These are phyloP conservation scores for Myzus persicae DNA, from an alignment of 1,140 invertebrate species.

Conservation along the genomic window DNA sequence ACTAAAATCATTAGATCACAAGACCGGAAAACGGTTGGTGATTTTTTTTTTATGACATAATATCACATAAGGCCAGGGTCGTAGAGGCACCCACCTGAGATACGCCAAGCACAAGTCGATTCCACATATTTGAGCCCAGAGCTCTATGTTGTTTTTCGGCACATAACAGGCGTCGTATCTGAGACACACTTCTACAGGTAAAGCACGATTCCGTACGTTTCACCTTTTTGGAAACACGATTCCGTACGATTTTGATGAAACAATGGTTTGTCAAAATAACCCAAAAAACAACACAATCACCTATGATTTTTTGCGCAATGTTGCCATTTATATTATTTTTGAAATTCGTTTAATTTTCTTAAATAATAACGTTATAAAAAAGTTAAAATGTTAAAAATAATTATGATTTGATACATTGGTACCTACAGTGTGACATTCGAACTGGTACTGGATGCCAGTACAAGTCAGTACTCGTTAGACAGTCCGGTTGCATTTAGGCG, in stretches of 20 bases:
- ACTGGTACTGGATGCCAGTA: not conserved
- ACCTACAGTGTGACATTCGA: not conserved
- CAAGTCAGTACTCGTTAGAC: constrained; percentile 6
- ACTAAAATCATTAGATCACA: not conserved
- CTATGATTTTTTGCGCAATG: too few relatives aligned
- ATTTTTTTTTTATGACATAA: not conserved
- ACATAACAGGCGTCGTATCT: not conserved
- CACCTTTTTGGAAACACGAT: too few relatives aligned
- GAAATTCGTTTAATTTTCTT: too few relatives aligned
- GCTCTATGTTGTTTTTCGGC: not conserved
- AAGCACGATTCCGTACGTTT: too few relatives aligned
- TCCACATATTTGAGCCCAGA: not conserved
- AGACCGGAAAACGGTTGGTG: not conserved
- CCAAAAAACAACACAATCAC: too few relatives aligned
- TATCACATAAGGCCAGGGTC: not conserved
- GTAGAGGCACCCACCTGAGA: not conserved
- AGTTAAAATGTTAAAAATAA: too few relatives aligned
- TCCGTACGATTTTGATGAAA: too few relatives aligned
- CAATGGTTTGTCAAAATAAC: too few relatives aligned
- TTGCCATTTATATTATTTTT: too few relatives aligned
- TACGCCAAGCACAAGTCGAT: constrained; percentile 16
- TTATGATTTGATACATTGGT: too few relatives aligned
- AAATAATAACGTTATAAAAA: too few relatives aligned
- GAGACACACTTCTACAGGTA: not conserved
- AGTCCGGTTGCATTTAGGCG: not conserved